Evolutionary conservation across 2,113 vertebrate genomes (phyloP), one percentile per base, ranked within the genome.

Genomic region (Callipepla squamata): DNA sequence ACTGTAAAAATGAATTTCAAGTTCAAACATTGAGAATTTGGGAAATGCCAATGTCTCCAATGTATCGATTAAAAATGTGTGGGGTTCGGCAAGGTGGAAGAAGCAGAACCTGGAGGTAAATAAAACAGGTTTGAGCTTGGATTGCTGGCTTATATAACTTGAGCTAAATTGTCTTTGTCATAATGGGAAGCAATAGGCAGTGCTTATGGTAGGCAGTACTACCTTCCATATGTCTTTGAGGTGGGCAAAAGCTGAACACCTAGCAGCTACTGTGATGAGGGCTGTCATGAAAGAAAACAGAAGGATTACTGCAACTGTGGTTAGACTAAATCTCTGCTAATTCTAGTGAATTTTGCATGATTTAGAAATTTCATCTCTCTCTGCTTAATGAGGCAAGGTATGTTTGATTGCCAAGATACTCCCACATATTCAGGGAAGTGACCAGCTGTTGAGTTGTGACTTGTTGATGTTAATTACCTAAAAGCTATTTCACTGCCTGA

Each of bases 131-230:
- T 36, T 94, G 32, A 80, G 34, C 15, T 26, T 28, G 14, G 21
- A 45, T 23, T 61, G 21, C 69, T 91, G 34, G 30, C 7, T 85
- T 70, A 12, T 13, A 13, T 57, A 83, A 78, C 12, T 85, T 67
- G 34, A 86, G 17, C 34, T 80, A 38, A 77, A 42, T 38, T 42
- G 72, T 80, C 34, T 69, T 51, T 88, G 53, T 26, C 75, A 48
- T 70, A 55, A 15, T 63, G 44, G 65, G 34, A 91, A 69, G 58
- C 74, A 80, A 72, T n/a, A 82, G 68, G 36, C 51, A 53, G 25
- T 76, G 47, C 90, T 94, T 73, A 57, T 69, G 62, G 66, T n/a
- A 87, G 95, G 84, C 88, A 68, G n/a, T 76, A 69, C 47, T 70
- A 28, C 22, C 12, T 28, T 58, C 74, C 67, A 14, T 70, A 45